Evolutionary conservation across 2,888 invertebrate genomes (phyloP).

Genomic region (Azorinus chamasolen): DNA sequence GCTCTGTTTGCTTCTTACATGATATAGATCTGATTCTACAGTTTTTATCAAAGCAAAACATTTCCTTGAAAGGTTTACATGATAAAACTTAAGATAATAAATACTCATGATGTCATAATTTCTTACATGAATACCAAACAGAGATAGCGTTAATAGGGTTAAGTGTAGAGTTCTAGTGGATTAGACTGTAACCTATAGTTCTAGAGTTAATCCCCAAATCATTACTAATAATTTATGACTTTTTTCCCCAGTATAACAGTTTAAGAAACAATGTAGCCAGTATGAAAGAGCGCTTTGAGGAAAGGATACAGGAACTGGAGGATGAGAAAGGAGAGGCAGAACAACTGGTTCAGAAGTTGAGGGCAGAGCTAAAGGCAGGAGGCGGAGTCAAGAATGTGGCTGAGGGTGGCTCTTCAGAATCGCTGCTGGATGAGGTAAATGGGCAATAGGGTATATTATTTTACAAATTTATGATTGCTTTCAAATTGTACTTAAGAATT

Average conservation of each 20-base stretch:
- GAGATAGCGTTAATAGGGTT: no score
- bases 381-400: constrained; percentile 2
- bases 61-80: no score
- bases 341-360: constrained; percentile 52
- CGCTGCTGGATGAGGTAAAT: constrained; percentile 73
- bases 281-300: constrained; percentile 84
- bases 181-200: no score
- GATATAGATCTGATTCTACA: no score
- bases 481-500: not conserved
- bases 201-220: no score
- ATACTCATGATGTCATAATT: no score
- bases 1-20: no score
- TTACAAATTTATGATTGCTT: not conserved
- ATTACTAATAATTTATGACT: no score
- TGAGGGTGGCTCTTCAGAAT: constrained; percentile 13
- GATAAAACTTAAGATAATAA: no score
- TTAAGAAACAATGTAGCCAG: constrained; percentile 78
- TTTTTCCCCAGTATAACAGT: constrained; percentile 80
- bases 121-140: no score
- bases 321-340: constrained; percentile 71
- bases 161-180: no score
- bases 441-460: not conserved
- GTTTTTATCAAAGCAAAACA: no score
- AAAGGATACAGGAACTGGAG: constrained; percentile 79
- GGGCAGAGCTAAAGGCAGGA: constrained; percentile 16